Percentiles rank a stretch among this genome's conserved stretches.
Evolutionary conservation across 2,797 vertebrate species (phyloP).

Genomic region (Tolypeutes matacus): DNA sequence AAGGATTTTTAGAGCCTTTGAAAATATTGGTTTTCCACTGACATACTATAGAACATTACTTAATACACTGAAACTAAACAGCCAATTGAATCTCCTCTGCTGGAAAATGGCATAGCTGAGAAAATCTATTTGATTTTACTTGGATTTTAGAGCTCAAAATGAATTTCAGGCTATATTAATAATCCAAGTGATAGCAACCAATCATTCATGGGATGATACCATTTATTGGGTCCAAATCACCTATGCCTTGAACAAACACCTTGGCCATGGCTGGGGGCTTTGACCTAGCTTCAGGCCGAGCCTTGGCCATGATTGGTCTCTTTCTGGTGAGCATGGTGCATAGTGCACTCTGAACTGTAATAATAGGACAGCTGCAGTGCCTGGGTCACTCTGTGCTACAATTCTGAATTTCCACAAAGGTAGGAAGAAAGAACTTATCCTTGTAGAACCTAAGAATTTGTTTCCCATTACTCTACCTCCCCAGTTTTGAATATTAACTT

Average conservation of each 20-base stretch:
- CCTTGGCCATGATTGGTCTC: background rate
- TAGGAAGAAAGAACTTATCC: background rate
- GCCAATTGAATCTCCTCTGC: background rate
- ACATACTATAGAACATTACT: background rate
- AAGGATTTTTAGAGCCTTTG: background rate
- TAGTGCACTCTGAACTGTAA: background rate
- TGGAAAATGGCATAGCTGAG: background rate
- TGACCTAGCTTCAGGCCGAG: background rate
- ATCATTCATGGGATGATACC: background rate
- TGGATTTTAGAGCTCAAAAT: conserved; percentile 14
- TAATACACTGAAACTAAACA: background rate
- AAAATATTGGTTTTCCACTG: conserved; percentile 46
- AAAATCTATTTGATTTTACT: conserved; percentile 8
- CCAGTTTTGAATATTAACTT: background rate
- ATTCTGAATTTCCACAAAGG: background rate
- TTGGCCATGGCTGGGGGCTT: background rate
- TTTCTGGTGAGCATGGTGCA: background rate
- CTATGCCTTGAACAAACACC: background rate
- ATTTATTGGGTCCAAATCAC: background rate
- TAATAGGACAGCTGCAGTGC: background rate
- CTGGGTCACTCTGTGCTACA: background rate
- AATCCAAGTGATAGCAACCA: background rate
- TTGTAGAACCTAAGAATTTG: background rate
- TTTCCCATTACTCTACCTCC: background rate
- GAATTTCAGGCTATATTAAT: background rate